Conservation (phyloP, 2,113 vertebrate genomes). For the Corythaeola cristata region DNA sequence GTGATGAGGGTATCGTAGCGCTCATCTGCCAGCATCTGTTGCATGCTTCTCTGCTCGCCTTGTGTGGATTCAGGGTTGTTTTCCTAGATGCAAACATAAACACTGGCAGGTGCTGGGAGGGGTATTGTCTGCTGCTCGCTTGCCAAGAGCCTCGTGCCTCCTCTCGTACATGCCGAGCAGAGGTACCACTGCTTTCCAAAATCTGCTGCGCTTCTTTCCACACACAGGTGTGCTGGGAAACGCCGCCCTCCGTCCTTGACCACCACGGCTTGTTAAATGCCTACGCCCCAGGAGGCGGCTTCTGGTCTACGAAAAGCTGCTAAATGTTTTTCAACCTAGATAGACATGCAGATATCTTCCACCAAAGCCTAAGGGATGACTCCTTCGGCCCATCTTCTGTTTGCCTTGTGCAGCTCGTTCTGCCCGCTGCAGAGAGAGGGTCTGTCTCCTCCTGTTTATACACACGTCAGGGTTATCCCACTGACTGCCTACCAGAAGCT, state of each 20-base stretch:
- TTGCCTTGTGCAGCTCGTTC: background rate
- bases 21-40: background rate
- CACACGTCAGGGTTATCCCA: accelerated
- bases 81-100: background rate
- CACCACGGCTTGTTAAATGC: background rate
- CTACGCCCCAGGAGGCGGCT: background rate
- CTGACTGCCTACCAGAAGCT: accelerated
- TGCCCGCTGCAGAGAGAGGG: background rate
- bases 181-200: background rate
- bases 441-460: background rate
- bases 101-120: background rate
- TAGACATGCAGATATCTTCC: background rate
- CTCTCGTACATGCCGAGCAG: background rate
- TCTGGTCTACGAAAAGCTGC: background rate
- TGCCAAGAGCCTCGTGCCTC: background rate
- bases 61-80: background rate
- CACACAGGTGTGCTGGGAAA: background rate
- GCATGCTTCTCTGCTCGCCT: background rate
- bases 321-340: background rate
- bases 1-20: background rate
- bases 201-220: background rate
- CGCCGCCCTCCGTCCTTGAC: background rate
- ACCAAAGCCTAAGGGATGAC: background rate
- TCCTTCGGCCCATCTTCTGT: background rate
- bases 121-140: background rate